Evolutionary conservation across 2,797 vertebrate genomes (phyloP), one percentile per base, ranked within the genome.

Genomic region (Propithecus perrieri): DNA sequence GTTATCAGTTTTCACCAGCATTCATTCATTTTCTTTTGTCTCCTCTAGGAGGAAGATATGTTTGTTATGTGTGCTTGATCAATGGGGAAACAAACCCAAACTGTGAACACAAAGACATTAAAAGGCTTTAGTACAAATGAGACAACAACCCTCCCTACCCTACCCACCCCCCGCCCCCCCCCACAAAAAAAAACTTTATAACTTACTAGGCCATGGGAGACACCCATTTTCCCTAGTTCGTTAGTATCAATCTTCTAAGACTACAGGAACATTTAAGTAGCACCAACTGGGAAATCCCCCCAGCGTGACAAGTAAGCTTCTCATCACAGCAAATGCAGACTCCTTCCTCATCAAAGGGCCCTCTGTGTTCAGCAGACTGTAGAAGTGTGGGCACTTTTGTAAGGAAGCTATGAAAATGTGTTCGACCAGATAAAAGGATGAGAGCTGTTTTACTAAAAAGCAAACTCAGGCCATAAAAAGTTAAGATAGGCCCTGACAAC

Each of bases 11-110:
- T 93, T n/a, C 30, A 76, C 79, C 86, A 92, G 74, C 28, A 89
- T 91, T 96, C 79, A 81, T 89, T 91, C n/a, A 71, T 95, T 96
- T 94, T 94, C 46, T 65, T 94, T 96, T 96, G n/a, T 79, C 74
- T 88, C 22, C 43, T 84, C 55, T 48, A 88, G 30, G 48, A 95
- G 33, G 53, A 95, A 95, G 50, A 91, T 71, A 72, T 50, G 10
- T 96, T 87, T 93, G 69, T 94, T 86, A 95, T 38, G 57, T 78
- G 75, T 93, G 69, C 50, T 94, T 96, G 76, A 92, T 87, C 14
- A 0, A 92, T 88, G 43, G 41, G 43, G 17, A 94, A 94, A 85
- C 13, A 90, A 3, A 88, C 15, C 46, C 43, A 69, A 87, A 92
- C 57, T 93, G 53, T 84, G 55, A 97, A 90, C 38, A 59, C 24